phyloP scores from a whole-genome alignment of 23 tunicate genomes.

The Halocynthia aurantium region DNA sequence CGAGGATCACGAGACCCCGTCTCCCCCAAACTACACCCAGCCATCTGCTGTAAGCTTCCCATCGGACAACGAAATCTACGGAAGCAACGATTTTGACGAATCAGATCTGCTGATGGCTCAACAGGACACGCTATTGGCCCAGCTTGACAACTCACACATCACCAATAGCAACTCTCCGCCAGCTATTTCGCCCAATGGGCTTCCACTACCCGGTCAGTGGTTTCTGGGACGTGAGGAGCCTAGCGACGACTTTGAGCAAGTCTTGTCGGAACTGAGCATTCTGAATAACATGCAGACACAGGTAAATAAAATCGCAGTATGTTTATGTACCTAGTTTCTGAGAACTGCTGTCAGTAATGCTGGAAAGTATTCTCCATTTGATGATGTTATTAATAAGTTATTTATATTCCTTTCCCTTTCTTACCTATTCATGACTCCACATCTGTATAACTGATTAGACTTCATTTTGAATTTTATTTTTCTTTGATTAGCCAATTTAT shows the following conservation, averaged over 20 bases:
- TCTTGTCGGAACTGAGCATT: conserved; percentile 17
- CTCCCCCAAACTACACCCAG: neutral
- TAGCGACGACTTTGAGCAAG: conserved; percentile 5
- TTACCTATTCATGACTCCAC: too few relatives aligned
- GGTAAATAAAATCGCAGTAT: neutral
- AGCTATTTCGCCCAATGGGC: neutral
- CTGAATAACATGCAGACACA: conserved; percentile 21
- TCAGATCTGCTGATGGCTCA: conserved; percentile 12
- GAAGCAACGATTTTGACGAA: neutral
- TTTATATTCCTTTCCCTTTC: too few relatives aligned
- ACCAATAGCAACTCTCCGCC: neutral
- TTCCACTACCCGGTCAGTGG: conserved; percentile 8
- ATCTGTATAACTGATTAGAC: too few relatives aligned
- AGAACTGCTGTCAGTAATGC: too few relatives aligned
- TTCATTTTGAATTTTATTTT: too few relatives aligned
- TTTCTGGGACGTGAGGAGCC: conserved; percentile 23
- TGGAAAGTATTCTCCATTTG: too few relatives aligned
- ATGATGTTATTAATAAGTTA: too few relatives aligned
- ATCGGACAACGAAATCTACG: neutral
- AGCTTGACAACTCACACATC: conserved; percentile 4
- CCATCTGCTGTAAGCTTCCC: conserved; percentile 8
- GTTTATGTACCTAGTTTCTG: too few relatives aligned
- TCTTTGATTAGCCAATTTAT: too few relatives aligned
- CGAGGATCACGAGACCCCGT: conserved; percentile 3
- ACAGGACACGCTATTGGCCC: conserved; percentile 6